Evolutionary conservation across 2,888 invertebrate species (phyloP), one percentile per base, ranked within the genome.

Genomic region (Dusona sp.): DNA sequence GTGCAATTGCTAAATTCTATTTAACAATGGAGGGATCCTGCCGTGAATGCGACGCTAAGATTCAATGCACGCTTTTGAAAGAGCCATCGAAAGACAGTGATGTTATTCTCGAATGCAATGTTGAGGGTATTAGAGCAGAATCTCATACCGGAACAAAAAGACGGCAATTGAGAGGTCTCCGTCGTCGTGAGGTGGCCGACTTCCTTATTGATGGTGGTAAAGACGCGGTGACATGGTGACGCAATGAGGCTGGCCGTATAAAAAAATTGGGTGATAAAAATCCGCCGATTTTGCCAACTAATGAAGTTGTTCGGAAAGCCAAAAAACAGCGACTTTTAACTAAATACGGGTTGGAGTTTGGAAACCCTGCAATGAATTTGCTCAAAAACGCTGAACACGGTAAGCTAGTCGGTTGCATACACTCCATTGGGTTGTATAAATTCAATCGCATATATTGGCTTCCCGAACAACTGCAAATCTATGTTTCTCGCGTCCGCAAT

Each of bases 361-460:
- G 65, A 4, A 67, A 70, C 57, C 80, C 83, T 7, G 68, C 74
- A 9, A 57, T 85, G 19, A 85, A 84, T 48, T 85, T 85, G 25
- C 2, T 77, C 22, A 29, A 80, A 11, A 61, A 29, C 16, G 13
- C 83, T 0, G 33, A 84, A n/a, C 45, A 67, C 29, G 83, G 80
- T 0, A 77, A 83, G 33, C 65, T 54, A 13, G 51, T 73, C 6
- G 83, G 86, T 0, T 72, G 45, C 4, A 84, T 86, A 1, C 84
- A 78, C 9, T 57, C 16, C 19, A 38, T 86, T 19, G 79, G 22
- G 2, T 3, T 81, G 22, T n/a, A 72, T 3, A 78, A 81, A 36
- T 84, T 86, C 22, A 36, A 4, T 38, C 78, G 84, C 29, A 42
- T 86, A 0, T 84, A 86, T 38, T 86, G 84, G 86, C 2, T 33